Conservation (phyloP, 2,113 vertebrate genomes). For the Serilophus lunatus region DNA sequence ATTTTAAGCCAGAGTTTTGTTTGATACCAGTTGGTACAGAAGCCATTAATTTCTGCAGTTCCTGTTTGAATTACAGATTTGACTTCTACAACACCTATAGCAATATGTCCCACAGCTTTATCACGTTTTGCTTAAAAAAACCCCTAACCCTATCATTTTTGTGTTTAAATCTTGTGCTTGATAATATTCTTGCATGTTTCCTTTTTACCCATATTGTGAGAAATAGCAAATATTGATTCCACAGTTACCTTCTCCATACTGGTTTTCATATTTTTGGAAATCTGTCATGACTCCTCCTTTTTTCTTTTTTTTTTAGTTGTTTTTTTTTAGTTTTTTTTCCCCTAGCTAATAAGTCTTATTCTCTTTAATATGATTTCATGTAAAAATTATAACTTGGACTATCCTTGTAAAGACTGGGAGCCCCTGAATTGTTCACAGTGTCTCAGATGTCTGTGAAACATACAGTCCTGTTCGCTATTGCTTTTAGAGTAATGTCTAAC, state of each 20-base stretch:
- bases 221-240: background rate
- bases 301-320: background rate
- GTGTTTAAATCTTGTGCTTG: background rate
- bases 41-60: background rate
- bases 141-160: background rate
- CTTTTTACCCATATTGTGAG: background rate
- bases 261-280: background rate
- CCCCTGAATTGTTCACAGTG: background rate
- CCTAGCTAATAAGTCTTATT: background rate
- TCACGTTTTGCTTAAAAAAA: background rate
- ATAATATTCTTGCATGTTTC: background rate
- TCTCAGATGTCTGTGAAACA: background rate
- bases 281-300: background rate
- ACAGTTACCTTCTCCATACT: background rate
- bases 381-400: background rate
- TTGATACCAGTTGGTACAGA: background rate
- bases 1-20: background rate
- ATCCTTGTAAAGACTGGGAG: background rate
- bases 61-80: background rate
- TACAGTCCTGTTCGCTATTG: background rate
- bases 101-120: background rate
- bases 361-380: background rate
- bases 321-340: background rate
- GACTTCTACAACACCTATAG: background rate
- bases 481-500: background rate